A percentile compares a stretch with the other conserved stretches of the same genome.
phyloP scores from a whole-genome alignment of 2,113 vertebrate genomes.

The Cyphomyrus plagiostoma region DNA sequence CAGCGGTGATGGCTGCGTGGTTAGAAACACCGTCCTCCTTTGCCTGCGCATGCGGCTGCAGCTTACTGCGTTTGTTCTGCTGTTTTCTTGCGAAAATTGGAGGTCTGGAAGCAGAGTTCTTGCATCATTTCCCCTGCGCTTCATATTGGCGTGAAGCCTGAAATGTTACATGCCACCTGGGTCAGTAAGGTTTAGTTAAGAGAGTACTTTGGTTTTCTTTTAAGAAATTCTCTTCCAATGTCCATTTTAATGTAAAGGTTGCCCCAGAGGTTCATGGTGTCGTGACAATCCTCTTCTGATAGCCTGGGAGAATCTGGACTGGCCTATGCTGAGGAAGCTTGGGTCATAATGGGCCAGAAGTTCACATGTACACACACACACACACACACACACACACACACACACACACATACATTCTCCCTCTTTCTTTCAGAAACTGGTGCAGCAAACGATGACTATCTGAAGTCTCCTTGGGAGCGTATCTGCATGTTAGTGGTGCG shows the following conservation, averaged over 20 bases:
- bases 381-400: too few species aligned
- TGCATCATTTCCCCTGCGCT: not conserved
- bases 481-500: not conserved
- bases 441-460: not conserved
- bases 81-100: not conserved
- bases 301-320: too few species aligned
- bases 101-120: not conserved
- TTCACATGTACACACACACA: not conserved
- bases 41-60: not conserved
- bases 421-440: not conserved
- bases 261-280: not conserved
- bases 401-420: not conserved
- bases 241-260: not conserved
- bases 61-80: not conserved
- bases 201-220: not conserved
- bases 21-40: not conserved
- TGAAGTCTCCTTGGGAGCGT: not conserved
- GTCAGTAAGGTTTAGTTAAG: not conserved
- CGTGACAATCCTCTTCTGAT: not conserved
- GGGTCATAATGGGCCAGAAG: not conserved
- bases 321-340: not conserved
- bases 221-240: not conserved
- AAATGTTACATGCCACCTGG: not conserved
- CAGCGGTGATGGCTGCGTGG: not conserved
- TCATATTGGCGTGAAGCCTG: not conserved